Evolutionary conservation across 2,797 vertebrate genomes (phyloP), one percentile per base, ranked within the genome.

Genomic region (Rhabdomys pumilio): DNA sequence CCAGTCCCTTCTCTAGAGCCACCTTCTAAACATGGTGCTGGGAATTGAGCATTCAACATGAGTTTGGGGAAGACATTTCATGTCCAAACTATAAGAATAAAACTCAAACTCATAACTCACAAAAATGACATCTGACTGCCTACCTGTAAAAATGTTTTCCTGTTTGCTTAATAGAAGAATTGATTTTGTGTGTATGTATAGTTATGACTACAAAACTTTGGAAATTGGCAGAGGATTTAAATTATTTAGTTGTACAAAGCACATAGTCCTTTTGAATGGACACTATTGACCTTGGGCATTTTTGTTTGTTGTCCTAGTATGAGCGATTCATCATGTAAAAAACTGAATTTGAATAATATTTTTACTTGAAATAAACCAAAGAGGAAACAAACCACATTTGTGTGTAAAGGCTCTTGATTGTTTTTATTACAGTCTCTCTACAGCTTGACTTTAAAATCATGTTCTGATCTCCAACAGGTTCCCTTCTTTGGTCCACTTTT

Each of bases 401-500:
- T 94, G 79, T 97, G 93, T 96, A 89, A 96, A 96, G 65, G 95
- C 3, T 96, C 94, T 97, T 98, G 97, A 97, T 98, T 97, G 92
- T 91, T 98, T 96, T 98, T 96, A 97, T 98, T 98, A 92, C 90
- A 98, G 82, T 97, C 97, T 97, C 98, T 98, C 90, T 41, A 84
- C 92, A 94, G 93, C 96, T 96, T 97, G 92, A 94, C 41, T 98
- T 93, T 92, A 95, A 80, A 97, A 97, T 97, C 97, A 96, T 96
- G 96, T 98, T 95, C 96, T 97, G 69, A 98, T 98, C 98, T 98
- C 93, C 97, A 97, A 97, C 97, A 99, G 99, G 99, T 99, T 97
- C 99, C 99, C 3, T 99, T 99, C 98, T 99, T 99, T 96, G 99
- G 99, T 96, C 99, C 99, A 8, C 98, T 99, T 97, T 99, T 99